A percentile compares a stretch with the other conserved stretches of the same genome.
Conservation (phyloP, 2,113 vertebrate species). For the Perccottus glenii region DNA sequence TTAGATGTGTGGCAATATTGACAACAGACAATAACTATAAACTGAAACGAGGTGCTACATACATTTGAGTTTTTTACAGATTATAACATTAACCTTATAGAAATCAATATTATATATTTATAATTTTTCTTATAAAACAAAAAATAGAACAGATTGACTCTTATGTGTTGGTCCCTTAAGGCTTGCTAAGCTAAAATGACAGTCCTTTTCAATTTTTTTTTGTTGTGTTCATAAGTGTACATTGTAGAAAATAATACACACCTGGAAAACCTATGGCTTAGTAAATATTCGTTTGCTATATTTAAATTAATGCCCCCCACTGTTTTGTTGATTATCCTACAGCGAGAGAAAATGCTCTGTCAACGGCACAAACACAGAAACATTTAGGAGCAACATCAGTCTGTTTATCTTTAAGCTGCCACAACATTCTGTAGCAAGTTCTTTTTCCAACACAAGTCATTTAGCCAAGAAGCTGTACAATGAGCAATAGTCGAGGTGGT, state of each 20-base stretch:
- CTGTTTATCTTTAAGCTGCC: slow-evolving; percentile 48
- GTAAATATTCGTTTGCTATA: slow-evolving; percentile 77
- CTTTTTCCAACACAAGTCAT: slow-evolving; percentile 20
- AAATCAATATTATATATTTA: slow-evolving; percentile 42
- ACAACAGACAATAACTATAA: slow-evolving; percentile 27
- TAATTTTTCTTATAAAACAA: slow-evolving; percentile 28
- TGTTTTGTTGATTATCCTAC: slow-evolving; percentile 55
- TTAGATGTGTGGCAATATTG: slow-evolving; percentile 2
- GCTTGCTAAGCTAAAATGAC: slow-evolving; percentile 75
- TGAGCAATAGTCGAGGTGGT: slow-evolving; percentile 58
- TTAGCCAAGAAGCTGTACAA: slow-evolving; percentile 42
- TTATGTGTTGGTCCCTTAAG: slow-evolving; percentile 80
- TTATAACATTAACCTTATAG: slow-evolving; percentile 51
- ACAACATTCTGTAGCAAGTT: background rate
- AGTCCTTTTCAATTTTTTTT: too few relatives aligned
- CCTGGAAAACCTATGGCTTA: slow-evolving; percentile 80
- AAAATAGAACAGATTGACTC: slow-evolving; percentile 58
- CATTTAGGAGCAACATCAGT: slow-evolving; percentile 56
- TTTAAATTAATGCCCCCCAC: slow-evolving; percentile 70
- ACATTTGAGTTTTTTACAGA: slow-evolving; percentile 52
- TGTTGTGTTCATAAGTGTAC: slow-evolving; percentile 66
- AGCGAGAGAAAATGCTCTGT: slow-evolving; percentile 19
- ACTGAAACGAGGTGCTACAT: slow-evolving; percentile 71
- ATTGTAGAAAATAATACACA: slow-evolving; percentile 52
- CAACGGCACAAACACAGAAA: slow-evolving; percentile 18